Percentiles rank a stretch among this genome's conserved stretches.
These are phyloP conservation scores for Forficula auricularia DNA, from an alignment of 1,140 invertebrate genomes.

Conservation along the genomic window DNA sequence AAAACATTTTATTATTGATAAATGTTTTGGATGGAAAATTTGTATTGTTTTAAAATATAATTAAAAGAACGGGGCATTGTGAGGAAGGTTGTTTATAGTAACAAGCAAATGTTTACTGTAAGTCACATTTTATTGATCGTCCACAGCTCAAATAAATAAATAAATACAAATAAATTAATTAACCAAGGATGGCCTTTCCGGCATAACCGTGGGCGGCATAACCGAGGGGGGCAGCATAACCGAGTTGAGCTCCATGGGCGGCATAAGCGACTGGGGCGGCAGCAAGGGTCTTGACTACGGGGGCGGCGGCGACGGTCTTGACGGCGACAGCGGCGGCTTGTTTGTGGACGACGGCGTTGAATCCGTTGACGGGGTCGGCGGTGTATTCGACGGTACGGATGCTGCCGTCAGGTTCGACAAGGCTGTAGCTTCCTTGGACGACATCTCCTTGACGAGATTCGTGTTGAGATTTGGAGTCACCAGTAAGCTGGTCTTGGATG, in stretches of 20 bases:
- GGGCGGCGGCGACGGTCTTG: conserved; percentile 12
- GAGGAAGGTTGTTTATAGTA: too few species aligned
- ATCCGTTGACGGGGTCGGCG: conserved; percentile 27
- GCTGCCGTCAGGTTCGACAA: conserved; percentile 29
- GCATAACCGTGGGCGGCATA: conserved; percentile 19
- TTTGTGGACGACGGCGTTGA: conserved; percentile 25
- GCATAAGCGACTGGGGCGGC: conserved; percentile 1
- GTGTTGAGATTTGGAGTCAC: conserved; percentile 15
- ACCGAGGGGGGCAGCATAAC: conserved; percentile 22
- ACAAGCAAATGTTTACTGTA: too few species aligned
- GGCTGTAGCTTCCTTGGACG: conserved; percentile 27
- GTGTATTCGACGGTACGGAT: conserved; percentile 29
- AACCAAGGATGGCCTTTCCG: conserved; percentile 11
- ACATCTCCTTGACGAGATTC: conserved; percentile 16
- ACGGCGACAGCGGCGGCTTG: conserved; percentile 24
- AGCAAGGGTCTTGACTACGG: neutral
- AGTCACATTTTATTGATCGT: too few species aligned
- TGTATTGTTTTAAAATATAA: too few species aligned
- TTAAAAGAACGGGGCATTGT: too few species aligned
- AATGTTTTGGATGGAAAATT: too few species aligned
- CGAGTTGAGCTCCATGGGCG: conserved; percentile 1
- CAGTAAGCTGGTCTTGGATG: conserved; percentile 34
- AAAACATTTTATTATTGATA: too few species aligned
- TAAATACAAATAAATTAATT: too few species aligned
- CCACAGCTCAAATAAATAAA: too few species aligned